These are phyloP conservation scores for Monoplex corrugatus DNA, from an alignment of 2,888 invertebrate genomes.

Conservation along the genomic window DNA sequence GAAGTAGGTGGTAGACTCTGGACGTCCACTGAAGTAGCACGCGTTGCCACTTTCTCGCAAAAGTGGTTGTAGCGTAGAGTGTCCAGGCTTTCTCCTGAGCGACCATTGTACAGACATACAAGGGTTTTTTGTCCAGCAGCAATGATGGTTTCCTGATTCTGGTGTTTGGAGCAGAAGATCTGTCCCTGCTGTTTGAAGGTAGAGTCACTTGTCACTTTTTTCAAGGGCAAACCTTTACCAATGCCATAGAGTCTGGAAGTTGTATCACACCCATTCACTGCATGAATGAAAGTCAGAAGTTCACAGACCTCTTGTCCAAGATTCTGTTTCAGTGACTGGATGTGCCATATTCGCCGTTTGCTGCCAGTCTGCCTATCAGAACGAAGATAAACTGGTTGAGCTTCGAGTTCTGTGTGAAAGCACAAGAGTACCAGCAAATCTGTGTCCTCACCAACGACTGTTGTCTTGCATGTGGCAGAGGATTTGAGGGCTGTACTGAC, in stretches of 20 bases:
- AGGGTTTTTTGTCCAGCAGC: no score
- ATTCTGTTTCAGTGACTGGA: neutral
- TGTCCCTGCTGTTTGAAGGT: no score
- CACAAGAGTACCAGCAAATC: conserved; percentile 59
- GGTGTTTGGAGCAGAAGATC: no score
- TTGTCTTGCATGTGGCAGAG: conserved; percentile 47
- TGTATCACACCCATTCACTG: conserved; percentile 57
- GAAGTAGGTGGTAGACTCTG: no score
- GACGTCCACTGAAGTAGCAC: no score
- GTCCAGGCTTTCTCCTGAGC: no score
- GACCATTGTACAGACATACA: no score
- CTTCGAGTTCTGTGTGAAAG: conserved; percentile 13
- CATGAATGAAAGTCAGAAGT: conserved; percentile 52
- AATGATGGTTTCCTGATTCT: no score
- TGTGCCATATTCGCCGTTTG: conserved; percentile 32
- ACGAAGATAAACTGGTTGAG: conserved; percentile 36
- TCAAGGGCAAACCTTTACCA: no score
- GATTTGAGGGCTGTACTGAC: conserved; percentile 58
- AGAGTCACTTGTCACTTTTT: no score
- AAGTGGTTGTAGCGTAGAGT: no score
- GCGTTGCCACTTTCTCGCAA: no score
- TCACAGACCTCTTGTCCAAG: conserved; percentile 49
- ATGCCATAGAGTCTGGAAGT: conserved; percentile 58
- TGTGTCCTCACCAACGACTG: conserved; percentile 59
- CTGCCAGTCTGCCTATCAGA: conserved; percentile 18